Base-by-base conservation (phyloP, 1,140 invertebrate genomes). In the Kradibia gibbosae region DNA sequence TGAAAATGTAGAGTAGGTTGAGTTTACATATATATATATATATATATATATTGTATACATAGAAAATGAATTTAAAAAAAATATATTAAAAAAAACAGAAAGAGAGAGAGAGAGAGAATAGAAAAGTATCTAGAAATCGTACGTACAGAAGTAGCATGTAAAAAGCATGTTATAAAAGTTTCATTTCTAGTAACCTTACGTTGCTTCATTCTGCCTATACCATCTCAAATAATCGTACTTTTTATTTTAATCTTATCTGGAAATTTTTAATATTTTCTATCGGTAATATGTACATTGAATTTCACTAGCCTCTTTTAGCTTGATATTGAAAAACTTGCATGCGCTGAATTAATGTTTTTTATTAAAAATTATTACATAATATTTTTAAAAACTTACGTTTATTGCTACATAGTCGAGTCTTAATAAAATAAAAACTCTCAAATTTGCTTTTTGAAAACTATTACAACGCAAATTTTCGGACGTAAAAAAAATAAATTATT, bases 101-200 rank as follows among this genome's bases (percentile, higher is more conserved):
- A 15, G 7, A 15, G 39, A 76, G 42, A 82, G 55, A 42, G 78
- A 78, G 39, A 74, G n/a, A 55, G 48, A 28, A 25, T 36, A 73
- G 25, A 55, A 65, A 67, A 39, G 75, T 25, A 34, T 31, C 73
- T 4, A 10, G 42, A 39, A 34, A 36, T 67, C 45, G 71, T 36
- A 53, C 11, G 45, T n/a, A 77, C 28, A 67, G 57, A 53, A 55
- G 55, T 55, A 67, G 50, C 31, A 71, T 11, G 13, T 36, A 39
- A 42, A 57, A 20, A 65, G 50, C 62, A 78, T 82, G 57, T 86
- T 80, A 83, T 80, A 74, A 83, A 80, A 83, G 73, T 80, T 83
- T 83, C 78, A 83, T 80, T 80, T 80, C 82, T 80, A 73, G 67
- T 83, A 77, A 83, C 50, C 82, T 78, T 62, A 67, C 72, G 57